phyloP scores from a whole-genome alignment of 1,140 invertebrate genomes.

The Gerris buenoi region DNA sequence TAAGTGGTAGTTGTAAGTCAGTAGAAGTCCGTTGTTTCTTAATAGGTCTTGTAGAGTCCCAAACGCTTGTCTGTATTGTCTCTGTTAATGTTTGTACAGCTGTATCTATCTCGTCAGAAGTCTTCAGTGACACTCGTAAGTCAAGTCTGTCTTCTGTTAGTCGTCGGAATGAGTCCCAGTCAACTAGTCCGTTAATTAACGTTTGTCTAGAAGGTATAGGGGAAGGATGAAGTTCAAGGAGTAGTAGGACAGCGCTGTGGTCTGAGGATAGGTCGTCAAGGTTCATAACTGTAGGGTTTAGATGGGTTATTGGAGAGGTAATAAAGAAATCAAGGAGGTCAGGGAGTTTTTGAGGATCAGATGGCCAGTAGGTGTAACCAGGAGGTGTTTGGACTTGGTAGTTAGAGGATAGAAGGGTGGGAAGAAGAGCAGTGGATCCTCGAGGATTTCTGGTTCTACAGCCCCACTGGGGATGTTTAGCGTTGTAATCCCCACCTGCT shows the following conservation, averaged over 20 bases:
- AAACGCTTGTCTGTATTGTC: background rate
- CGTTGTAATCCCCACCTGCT: conserved; percentile 30
- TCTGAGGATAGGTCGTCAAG: conserved; percentile 12
- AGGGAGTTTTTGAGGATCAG: conserved; percentile 7
- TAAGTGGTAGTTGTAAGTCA: background rate
- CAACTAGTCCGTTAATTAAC: background rate
- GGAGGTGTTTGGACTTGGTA: background rate
- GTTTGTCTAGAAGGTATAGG: background rate
- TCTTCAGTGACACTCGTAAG: background rate
- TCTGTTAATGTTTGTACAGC: background rate
- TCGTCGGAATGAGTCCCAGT: background rate
- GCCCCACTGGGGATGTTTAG: conserved; percentile 30
- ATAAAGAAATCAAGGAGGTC: conserved; percentile 17
- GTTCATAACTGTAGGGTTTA: background rate
- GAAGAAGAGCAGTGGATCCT: conserved; percentile 23
- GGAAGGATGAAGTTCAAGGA: background rate
- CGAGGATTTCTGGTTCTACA: conserved; percentile 26
- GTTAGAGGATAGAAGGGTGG: conserved; percentile 19
- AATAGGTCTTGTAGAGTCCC: background rate
- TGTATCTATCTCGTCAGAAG: background rate
- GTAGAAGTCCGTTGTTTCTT: background rate
- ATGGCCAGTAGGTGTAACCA: conserved; percentile 14
- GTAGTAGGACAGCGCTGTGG: conserved; percentile 6
- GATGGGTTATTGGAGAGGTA: background rate
- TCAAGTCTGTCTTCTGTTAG: background rate